These are phyloP conservation scores for Trachymyrmex septentrionalis DNA, from an alignment of 1,140 invertebrate species.

Conservation along the genomic window DNA sequence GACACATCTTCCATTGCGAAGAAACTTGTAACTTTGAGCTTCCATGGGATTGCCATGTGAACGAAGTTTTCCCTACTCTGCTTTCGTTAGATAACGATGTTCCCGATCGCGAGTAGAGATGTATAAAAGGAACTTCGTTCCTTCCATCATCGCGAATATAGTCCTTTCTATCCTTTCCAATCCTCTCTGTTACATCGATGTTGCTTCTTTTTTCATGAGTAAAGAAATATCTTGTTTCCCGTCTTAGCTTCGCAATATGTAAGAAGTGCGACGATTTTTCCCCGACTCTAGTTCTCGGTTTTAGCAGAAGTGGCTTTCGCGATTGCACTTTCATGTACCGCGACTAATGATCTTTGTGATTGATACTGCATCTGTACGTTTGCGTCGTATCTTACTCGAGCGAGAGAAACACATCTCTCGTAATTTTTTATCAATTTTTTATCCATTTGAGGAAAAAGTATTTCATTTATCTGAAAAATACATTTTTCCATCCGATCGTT, in stretches of 20 bases:
- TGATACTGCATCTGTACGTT: conserved; percentile 27
- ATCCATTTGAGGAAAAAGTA: neutral
- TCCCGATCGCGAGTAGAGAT: neutral
- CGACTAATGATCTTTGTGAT: conserved; percentile 60
- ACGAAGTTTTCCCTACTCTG: conserved; percentile 42
- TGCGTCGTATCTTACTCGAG: neutral
- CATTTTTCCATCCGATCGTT: neutral
- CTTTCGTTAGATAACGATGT: conserved; percentile 39
- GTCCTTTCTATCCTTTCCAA: neutral
- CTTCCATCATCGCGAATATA: neutral
- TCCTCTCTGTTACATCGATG: conserved; percentile 17
- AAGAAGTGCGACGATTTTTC: conserved; percentile 19
- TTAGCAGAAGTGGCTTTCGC: conserved; percentile 14
- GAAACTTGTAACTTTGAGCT: conserved; percentile 31
- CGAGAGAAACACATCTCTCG: neutral
- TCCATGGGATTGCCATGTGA: conserved; percentile 25
- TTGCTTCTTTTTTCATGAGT: neutral
- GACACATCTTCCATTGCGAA: neutral
- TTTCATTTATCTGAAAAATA: conserved; percentile 16
- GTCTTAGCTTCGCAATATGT: neutral
- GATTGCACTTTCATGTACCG: conserved; percentile 10
- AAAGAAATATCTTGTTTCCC: conserved; percentile 36
- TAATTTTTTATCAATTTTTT: conserved; percentile 12
- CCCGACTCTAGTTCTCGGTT: neutral
- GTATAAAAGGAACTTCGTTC: conserved; percentile 40